phyloP scores from a whole-genome alignment of 2,113 vertebrate species.

The Thalassoma bifasciatum region DNA sequence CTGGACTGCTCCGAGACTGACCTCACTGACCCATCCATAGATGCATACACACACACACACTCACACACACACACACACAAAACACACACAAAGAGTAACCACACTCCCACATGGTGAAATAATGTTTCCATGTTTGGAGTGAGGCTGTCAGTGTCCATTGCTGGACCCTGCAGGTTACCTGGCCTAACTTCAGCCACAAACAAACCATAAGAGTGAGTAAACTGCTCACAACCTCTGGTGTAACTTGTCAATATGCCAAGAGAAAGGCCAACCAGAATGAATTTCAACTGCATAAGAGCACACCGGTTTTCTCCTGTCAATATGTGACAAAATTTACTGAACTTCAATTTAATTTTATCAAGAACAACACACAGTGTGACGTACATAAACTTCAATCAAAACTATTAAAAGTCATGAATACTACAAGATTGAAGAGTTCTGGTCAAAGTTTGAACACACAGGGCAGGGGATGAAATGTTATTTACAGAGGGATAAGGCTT shows the following conservation, averaged over 20 bases:
- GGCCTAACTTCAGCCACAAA: constrained; percentile 1
- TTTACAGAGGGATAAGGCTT: background rate
- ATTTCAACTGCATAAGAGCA: background rate
- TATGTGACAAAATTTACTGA: background rate
- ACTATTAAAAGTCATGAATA: background rate
- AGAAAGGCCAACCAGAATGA: background rate
- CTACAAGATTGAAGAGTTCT: background rate
- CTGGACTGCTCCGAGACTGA: constrained; percentile 42
- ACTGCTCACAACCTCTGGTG: constrained; percentile 3
- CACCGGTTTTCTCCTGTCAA: no score
- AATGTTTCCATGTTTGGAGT: background rate
- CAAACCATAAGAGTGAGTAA: background rate
- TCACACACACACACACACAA: constrained; percentile 17
- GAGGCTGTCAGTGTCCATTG: constrained; percentile 5
- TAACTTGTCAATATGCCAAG: background rate
- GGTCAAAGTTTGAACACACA: background rate
- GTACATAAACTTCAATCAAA: background rate
- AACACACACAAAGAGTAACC: no score
- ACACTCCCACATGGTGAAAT: background rate
- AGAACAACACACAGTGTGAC: no score
- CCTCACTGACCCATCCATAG: constrained; percentile 60
- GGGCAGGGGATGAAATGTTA: no score
- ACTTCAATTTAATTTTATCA: background rate
- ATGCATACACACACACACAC: constrained; percentile 14
- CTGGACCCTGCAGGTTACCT: constrained; percentile 33